Percentiles rank a stretch among this genome's conserved stretches.
Evolutionary conservation across 2,113 vertebrate species (phyloP).

Genomic region (Phrynosoma blainvillii): DNA sequence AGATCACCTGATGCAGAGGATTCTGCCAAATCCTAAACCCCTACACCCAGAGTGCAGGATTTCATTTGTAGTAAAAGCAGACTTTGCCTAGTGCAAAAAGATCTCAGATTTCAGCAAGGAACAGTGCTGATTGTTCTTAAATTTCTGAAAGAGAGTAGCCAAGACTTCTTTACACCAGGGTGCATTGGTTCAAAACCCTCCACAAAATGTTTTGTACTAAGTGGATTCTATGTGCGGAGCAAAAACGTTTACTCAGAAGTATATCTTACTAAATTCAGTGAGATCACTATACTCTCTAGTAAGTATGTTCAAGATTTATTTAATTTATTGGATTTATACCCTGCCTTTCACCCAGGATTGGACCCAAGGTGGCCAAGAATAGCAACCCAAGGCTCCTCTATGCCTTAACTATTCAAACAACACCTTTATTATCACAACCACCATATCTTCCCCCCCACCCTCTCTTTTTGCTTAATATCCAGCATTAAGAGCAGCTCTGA

Average conservation of each 20-base stretch:
- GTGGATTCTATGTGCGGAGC: background rate
- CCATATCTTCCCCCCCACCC: background rate
- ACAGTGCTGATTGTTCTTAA: background rate
- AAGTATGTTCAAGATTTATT: background rate
- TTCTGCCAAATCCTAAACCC: background rate
- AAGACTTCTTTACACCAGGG: background rate
- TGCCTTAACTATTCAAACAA: background rate
- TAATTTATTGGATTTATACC: too few species aligned
- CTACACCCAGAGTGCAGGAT: background rate
- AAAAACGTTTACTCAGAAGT: background rate
- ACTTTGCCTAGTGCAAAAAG: background rate
- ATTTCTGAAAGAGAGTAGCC: background rate
- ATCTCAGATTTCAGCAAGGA: background rate
- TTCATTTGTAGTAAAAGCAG: background rate
- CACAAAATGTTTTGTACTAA: background rate
- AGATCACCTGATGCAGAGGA: background rate
- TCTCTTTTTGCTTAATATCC: background rate
- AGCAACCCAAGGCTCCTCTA: background rate
- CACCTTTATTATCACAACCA: background rate
- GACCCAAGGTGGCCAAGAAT: too few species aligned
- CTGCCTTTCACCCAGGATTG: too few species aligned
- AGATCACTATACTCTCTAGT: background rate
- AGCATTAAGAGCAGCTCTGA: background rate
- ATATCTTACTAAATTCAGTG: background rate
- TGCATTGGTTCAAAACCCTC: background rate